Evolutionary conservation across 2,113 vertebrate species (phyloP), one percentile per base, ranked within the genome.

Genomic region (Spheniscus mendiculus): DNA sequence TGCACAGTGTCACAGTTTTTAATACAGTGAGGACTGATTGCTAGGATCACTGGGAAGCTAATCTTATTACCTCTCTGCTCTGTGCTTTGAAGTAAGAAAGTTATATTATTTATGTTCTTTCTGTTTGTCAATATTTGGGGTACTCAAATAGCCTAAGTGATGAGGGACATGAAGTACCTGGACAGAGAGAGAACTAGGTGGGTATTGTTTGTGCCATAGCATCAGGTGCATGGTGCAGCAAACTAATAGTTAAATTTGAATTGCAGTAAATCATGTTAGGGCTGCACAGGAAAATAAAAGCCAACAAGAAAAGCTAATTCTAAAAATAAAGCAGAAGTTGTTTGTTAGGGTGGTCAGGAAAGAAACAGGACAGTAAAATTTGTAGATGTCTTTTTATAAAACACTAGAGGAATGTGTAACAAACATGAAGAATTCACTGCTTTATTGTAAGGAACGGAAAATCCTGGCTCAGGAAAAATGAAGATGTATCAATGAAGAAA

Each of bases 311-410:
- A 10, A 44, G 21, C 55, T 92, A 63, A 87, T 85, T 94, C 91
- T 97, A 92, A 97, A 96, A 97, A 91, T 94, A 96, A 96, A 96
- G 95, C 69, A 95, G 92, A 96, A 96, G 92, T 93, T 97, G 72
- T 87, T 96, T 96, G 53, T 84, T 91, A 87, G 83, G 77, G 80
- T 87, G 58, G 49, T 91, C 89, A 0, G 11, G 87, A 97, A 97
- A 96, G 61, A 96, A 92, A 87, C 29, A 62, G 27, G 25, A 81
- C 73, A 96, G 78, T 96, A 91, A 79, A 69, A 91, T 70, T 89
- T 69, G 53, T 89, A 70, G 52, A 83, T 82, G 52, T 38, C 4
- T 3, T 63, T 92, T 65, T 92, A 44, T 69, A 73, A 94, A 92
- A 53, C 66, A 29, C 63, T 63, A 25, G 36, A 89, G 34, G 61